Evolutionary conservation across 2,113 vertebrate genomes (phyloP).

Genomic region (Thamnaconus septentrionalis): DNA sequence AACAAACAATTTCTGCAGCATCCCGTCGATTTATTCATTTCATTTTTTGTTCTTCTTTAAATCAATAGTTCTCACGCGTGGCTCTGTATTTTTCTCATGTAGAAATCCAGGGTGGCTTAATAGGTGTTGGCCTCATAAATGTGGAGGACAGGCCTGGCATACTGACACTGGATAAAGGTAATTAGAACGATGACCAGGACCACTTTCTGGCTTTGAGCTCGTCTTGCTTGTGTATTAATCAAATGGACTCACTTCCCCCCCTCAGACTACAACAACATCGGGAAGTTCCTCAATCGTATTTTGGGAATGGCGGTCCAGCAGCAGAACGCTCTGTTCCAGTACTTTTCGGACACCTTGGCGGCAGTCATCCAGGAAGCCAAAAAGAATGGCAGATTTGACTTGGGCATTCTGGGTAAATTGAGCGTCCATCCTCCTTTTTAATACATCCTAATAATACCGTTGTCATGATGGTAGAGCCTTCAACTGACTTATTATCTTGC

Average conservation of each 20-base stretch:
- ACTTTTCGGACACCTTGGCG: slow-evolving; percentile 92
- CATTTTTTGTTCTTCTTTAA: not conserved
- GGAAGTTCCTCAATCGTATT: slow-evolving; percentile 96
- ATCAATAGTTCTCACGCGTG: not conserved
- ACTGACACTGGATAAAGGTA: slow-evolving; percentile 94
- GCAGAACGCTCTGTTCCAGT: slow-evolving; percentile 97
- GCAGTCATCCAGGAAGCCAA: slow-evolving; percentile 97
- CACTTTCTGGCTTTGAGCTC: too few species aligned
- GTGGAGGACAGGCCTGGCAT: slow-evolving; percentile 91
- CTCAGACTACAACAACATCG: slow-evolving; percentile 98
- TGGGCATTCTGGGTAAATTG: slow-evolving; percentile 93
- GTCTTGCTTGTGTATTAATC: not conserved
- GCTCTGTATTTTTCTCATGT: slow-evolving; percentile 22
- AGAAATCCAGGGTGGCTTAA: slow-evolving; percentile 94
- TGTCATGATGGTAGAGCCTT: not conserved
- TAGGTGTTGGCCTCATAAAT: slow-evolving; percentile 95
- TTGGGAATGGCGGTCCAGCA: slow-evolving; percentile 98
- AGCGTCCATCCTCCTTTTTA: not conserved
- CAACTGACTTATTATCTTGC: not conserved
- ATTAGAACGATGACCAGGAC: too few species aligned
- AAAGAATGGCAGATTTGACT: slow-evolving; percentile 95
- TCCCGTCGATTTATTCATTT: not conserved
- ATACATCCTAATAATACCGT: too few species aligned
- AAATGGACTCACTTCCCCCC: not conserved
- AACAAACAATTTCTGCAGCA: not conserved